Evolutionary conservation across 2,888 invertebrate species (phyloP), one percentile per base, ranked within the genome.

Genomic region (Orchestes rusci): DNA sequence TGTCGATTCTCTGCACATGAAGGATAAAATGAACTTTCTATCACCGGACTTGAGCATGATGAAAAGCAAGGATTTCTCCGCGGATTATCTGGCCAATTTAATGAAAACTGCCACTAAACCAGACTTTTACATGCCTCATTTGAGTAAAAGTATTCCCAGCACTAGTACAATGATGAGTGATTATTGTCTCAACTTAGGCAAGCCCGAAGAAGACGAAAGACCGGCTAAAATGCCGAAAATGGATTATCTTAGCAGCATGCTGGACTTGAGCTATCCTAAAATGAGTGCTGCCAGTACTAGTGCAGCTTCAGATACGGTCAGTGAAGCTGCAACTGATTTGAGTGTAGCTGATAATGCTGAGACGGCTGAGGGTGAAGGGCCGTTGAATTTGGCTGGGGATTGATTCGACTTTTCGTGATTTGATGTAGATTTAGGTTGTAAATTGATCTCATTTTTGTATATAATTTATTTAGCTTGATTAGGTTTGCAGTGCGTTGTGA

Each of bases 161-260:
- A 57, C 63, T 18, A 65, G 76, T 43, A 68, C 70, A 57, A 73
- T 71, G 53, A 69, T 72, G 61, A 27, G 72, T 38, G 56, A 61
- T 28, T 64, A 56, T 36, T 57, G 56, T 41, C 50, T 65, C 38
- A 63, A 64, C 55, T 53, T 64, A 20, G 63, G 60, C 39, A 60
- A 59, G 53, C 43, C 45, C 1, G 50, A 49, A 19, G 56, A 61
- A 43, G 52, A 54, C 7, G 78, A 79, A 44, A 70, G 72, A 42
- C 74, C 76, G 31, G 56, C 74, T 8, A 82, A 81, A 64, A 67
- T 80, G 35, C 68, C 75, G 3, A 80, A 79, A 63, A 64, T 71
- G 18, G 77, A 75, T 51, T 68, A 73, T 43, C 5, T 23, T 5
- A 66, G 69, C 12, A 66, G 69, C n/a, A 66, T 72, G 34, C 61